Evolutionary conservation across 2,888 invertebrate genomes (phyloP), one percentile per base, ranked within the genome.

Genomic region (Eristalis intricaria): DNA sequence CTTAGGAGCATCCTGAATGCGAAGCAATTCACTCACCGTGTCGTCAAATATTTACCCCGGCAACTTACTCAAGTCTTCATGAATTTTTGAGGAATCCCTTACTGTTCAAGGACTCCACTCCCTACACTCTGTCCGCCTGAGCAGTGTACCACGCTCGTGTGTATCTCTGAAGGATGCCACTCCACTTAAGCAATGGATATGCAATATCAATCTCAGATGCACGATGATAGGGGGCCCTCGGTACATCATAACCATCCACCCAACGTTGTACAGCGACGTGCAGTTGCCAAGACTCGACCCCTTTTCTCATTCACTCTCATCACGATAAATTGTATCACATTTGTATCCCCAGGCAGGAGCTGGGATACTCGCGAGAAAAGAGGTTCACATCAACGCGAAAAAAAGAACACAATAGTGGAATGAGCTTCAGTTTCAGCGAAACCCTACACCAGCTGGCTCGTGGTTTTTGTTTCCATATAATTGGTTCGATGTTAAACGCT

Each of bases 381-480:
- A 15, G n/a, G 61, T 23, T 15, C 15, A 15, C 15, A 23, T 22
- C 10, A 7, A 11, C 19, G 1, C 5, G 32, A 15, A 5, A 50
- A 43, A 10, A 4, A 70, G 13, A 1, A 15, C 60, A 43, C 29
- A 58, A 64, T 22, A 15, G 2, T 15, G 13, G 32, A 79, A 43
- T 73, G 15, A 43, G 77, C 43, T 43, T 19, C 35, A 26, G 26
- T 26, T 26, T 26, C 26, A 26, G 26, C 26, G 8, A 71, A 56
- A n/a, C 56, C 10, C 56, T 69, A 63, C 58, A 56, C 74, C 80
- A 81, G 63, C 63, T 69, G 74, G 69, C 32, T 58, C 5, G 60
- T 75, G 75, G 81, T 75, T 81, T 69, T 75, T 66, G 43, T 81
- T 81, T 75, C 64, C 81, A 58, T 43, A 32, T 81, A 75, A 81